Percentiles rank a stretch among this genome's conserved stretches.
Evolutionary conservation across 1,140 invertebrate genomes (phyloP).

Genomic region (Cotesia typhae): DNA sequence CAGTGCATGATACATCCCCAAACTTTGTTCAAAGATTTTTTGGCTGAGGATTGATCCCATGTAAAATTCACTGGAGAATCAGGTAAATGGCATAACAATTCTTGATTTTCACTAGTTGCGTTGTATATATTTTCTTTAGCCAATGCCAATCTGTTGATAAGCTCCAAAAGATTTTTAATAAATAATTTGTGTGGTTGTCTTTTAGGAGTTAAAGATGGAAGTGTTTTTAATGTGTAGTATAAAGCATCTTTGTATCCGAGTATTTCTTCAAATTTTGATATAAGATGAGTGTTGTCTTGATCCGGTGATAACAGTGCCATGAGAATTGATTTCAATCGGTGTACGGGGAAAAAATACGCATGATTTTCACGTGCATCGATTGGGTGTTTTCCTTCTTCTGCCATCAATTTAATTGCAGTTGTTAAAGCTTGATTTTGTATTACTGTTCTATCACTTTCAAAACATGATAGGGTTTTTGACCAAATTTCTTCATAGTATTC

Average conservation of each 20-base stretch:
- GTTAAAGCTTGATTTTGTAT: conserved; percentile 72
- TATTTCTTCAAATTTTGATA: conserved; percentile 73
- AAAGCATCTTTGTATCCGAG: conserved; percentile 72
- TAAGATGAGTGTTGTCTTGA: conserved; percentile 63
- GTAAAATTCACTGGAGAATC: conserved; percentile 50
- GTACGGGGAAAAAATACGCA: conserved; percentile 70
- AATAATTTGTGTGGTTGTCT: conserved; percentile 70
- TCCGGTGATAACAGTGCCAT: conserved; percentile 67
- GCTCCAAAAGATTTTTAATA: conserved; percentile 75
- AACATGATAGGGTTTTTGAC: conserved; percentile 65
- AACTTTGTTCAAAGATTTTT: conserved; percentile 70
- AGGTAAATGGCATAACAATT: conserved; percentile 52
- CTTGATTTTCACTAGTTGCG: conserved; percentile 42
- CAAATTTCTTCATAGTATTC: conserved; percentile 71
- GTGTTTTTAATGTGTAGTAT: conserved; percentile 69
- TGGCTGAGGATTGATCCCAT: conserved; percentile 58
- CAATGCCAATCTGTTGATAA: conserved; percentile 72
- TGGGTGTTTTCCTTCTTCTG: conserved; percentile 72
- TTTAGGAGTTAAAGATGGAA: conserved; percentile 68
- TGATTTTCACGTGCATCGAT: conserved; percentile 63
- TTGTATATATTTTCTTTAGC: conserved; percentile 62
- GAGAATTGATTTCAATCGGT: conserved; percentile 70
- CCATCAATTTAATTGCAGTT: conserved; percentile 73
- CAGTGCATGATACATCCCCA: conserved; percentile 79
- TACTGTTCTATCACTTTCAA: conserved; percentile 64